These are phyloP conservation scores for Teleogryllus occipitalis DNA, from an alignment of 1,140 invertebrate species.

Conservation along the genomic window DNA sequence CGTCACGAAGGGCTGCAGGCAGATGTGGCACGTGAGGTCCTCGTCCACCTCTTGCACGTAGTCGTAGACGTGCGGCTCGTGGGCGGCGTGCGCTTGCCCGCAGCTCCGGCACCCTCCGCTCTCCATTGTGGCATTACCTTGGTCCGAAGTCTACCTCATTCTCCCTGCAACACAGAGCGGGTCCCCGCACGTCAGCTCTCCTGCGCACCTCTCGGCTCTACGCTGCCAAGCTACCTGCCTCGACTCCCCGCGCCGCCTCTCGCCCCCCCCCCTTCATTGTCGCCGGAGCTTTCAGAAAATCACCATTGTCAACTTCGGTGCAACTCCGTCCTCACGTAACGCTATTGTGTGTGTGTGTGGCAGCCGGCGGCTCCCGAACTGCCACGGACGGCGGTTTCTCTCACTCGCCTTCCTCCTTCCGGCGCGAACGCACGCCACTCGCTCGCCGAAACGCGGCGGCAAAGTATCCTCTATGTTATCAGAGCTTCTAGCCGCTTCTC, in stretches of 20 bases:
- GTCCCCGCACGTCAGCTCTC: not conserved
- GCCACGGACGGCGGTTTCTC: too few relatives aligned
- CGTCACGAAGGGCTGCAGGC: slow-evolving; percentile 36
- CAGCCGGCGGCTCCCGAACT: too few relatives aligned
- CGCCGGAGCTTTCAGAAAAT: not conserved
- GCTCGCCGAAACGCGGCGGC: too few relatives aligned
- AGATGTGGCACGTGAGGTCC: slow-evolving; percentile 44
- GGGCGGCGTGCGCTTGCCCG: slow-evolving; percentile 39
- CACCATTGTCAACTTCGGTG: not conserved
- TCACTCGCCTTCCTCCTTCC: too few relatives aligned
- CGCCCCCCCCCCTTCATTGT: not conserved
- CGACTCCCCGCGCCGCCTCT: too few relatives aligned
- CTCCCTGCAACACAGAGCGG: slow-evolving; percentile 10
- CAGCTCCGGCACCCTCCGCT: slow-evolving; percentile 34
- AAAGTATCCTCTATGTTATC: too few relatives aligned
- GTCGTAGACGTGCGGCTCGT: slow-evolving; percentile 44
- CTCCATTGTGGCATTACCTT: slow-evolving; percentile 22
- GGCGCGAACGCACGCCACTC: too few relatives aligned
- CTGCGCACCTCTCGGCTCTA: not conserved
- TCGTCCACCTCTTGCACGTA: slow-evolving; percentile 44
- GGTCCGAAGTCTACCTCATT: slow-evolving; percentile 13
- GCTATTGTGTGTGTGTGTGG: not conserved
- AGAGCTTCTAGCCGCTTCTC: too few relatives aligned
- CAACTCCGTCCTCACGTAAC: not conserved
- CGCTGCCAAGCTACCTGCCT: too few relatives aligned